phyloP scores from a whole-genome alignment of 2,113 vertebrate species.

The Oxyruncus cristatus region DNA sequence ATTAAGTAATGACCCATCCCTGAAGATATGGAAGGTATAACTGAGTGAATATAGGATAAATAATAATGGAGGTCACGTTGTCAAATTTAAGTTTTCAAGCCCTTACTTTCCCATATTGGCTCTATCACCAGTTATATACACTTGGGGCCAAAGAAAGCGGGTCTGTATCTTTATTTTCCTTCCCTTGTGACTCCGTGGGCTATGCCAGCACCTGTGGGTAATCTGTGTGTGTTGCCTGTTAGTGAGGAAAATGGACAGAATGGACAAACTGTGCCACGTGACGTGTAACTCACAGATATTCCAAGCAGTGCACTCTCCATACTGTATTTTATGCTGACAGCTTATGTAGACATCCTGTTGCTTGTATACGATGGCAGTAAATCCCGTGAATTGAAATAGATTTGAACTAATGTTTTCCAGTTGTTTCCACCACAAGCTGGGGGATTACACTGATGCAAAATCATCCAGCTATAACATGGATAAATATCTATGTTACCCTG shows the following conservation, averaged over 20 bases:
- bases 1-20: background rate
- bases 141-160: background rate
- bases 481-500: background rate
- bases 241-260: constrained; percentile 2
- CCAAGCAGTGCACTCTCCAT: background rate
- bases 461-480: background rate
- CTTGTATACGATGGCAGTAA: background rate
- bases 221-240: background rate
- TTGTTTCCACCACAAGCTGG: background rate
- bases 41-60: background rate
- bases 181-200: background rate
- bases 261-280: background rate
- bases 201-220: background rate
- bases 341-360: background rate
- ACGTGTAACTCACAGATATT: background rate
- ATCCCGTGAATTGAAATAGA: background rate
- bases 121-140: background rate
- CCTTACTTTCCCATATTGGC: background rate
- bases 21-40: background rate
- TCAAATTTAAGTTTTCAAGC: background rate
- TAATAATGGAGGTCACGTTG: background rate
- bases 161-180: background rate
- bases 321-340: background rate
- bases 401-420: background rate
- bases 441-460: background rate